A percentile compares a stretch with the other conserved stretches of the same genome.
Conservation (phyloP, 2,888 invertebrate species). For the Willowsia nigromaculata region DNA sequence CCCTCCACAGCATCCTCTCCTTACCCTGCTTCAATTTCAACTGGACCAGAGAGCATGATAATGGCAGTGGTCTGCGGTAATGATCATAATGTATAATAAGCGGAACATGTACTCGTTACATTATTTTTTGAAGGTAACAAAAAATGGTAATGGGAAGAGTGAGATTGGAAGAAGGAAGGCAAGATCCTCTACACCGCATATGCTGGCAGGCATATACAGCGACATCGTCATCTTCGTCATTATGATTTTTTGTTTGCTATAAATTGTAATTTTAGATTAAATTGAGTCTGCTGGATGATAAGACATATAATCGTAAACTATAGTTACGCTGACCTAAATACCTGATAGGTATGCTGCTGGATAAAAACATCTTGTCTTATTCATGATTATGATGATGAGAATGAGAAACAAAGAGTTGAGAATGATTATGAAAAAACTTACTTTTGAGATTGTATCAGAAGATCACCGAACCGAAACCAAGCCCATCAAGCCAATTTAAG, state of each 20-base stretch:
- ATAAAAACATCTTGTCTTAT: background rate
- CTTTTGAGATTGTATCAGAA: background rate
- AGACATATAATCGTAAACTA: background rate
- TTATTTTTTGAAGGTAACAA: constrained; percentile 14
- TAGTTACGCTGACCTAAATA: background rate
- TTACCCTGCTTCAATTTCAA: background rate
- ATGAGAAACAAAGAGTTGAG: background rate
- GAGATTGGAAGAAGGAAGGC: too few species aligned
- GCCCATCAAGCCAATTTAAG: constrained; percentile 1
- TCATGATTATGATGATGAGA: background rate
- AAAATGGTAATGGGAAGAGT: background rate
- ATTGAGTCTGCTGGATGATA: background rate
- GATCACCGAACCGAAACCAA: constrained; percentile 9
- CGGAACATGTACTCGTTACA: background rate
- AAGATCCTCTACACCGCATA: too few species aligned
- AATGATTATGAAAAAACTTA: too few species aligned
- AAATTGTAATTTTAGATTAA: constrained; percentile 55
- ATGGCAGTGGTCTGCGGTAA: too few species aligned
- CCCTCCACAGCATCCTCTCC: background rate
- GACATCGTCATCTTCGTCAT: too few species aligned
- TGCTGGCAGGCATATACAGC: too few species aligned
- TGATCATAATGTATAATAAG: background rate
- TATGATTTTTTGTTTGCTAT: background rate
- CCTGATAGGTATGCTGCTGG: background rate
- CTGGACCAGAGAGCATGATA: background rate